phyloP scores from a whole-genome alignment of 2,113 vertebrate species.

The Bos indicus region DNA sequence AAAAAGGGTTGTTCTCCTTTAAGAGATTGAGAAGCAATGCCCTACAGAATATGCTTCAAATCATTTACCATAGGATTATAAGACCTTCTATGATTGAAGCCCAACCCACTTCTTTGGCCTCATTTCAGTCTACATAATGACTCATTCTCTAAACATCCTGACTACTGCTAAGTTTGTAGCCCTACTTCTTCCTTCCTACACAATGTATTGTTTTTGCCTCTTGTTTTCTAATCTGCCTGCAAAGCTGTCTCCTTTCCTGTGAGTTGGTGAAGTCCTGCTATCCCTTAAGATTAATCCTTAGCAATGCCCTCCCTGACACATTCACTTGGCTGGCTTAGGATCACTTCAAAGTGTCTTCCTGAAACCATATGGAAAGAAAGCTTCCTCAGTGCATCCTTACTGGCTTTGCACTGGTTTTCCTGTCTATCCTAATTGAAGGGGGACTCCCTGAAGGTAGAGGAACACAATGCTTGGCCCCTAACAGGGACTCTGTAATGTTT shows the following conservation, averaged over 20 bases:
- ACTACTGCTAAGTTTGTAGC: not conserved
- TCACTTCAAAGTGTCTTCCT: not conserved
- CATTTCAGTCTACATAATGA: not conserved
- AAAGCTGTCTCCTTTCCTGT: not conserved
- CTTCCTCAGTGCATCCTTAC: fast-evolving
- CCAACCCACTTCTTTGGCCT: not conserved
- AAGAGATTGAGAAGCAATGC: not conserved
- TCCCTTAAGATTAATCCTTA: not conserved
- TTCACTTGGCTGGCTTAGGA: too few relatives aligned
- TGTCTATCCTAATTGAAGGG: not conserved
- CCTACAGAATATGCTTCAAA: not conserved
- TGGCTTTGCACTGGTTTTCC: not conserved
- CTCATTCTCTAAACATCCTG: not conserved
- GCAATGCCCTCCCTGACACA: fast-evolving
- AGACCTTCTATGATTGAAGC: not conserved
- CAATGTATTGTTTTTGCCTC: not conserved
- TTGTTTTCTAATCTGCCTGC: not conserved
- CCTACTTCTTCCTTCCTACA: not conserved
- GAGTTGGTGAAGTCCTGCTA: not conserved
- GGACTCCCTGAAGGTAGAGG: not conserved
- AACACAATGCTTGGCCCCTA: not conserved
- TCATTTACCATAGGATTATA: not conserved
- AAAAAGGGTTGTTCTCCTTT: not conserved
- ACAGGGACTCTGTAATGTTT: not conserved
- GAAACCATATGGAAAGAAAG: too few relatives aligned